A percentile compares a stretch with the other conserved stretches of the same genome.
Conservation (phyloP, 2,888 invertebrate genomes). For the Drosophila maculinotata region DNA sequence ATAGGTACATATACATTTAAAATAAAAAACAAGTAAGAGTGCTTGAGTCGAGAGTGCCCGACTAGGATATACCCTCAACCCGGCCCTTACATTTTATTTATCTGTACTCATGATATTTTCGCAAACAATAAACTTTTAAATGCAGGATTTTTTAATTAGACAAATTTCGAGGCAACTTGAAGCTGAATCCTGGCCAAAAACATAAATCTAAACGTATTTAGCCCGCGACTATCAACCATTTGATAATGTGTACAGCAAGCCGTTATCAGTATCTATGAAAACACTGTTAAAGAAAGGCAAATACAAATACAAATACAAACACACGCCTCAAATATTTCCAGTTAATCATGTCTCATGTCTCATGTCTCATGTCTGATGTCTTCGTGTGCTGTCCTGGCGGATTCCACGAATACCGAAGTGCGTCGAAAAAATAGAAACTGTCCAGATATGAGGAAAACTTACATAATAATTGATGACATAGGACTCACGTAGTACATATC, state of each 20-base stretch:
- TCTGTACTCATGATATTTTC: too few species aligned
- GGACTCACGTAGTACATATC: constrained; percentile 73
- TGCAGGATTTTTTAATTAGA: too few species aligned
- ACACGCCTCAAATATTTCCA: constrained; percentile 76
- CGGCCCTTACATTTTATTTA: too few species aligned
- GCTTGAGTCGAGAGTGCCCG: too few species aligned
- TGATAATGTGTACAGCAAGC: constrained; percentile 1
- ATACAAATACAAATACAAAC: constrained; percentile 45
- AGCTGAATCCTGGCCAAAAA: background rate
- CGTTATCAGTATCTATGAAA: constrained; percentile 37
- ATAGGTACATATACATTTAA: too few species aligned
- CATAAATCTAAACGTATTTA: background rate
- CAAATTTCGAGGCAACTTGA: too few species aligned
- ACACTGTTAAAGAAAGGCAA: constrained; percentile 32
- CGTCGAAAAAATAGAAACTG: constrained; percentile 20
- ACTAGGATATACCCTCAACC: too few species aligned
- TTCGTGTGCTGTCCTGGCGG: constrained; percentile 49
- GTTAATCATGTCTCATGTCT: constrained; percentile 63
- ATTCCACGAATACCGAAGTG: constrained; percentile 68
- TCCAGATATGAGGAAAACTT: constrained; percentile 60
- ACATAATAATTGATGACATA: constrained; percentile 81
- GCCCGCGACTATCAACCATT: background rate
- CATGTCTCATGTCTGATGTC: background rate
- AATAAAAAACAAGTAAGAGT: too few species aligned
- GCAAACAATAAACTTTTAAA: too few species aligned